Percentiles rank a stretch among this genome's conserved stretches.
These are phyloP conservation scores for Microcebus lehilahytsara DNA, from an alignment of 2,113 vertebrate species.

Conservation along the genomic window DNA sequence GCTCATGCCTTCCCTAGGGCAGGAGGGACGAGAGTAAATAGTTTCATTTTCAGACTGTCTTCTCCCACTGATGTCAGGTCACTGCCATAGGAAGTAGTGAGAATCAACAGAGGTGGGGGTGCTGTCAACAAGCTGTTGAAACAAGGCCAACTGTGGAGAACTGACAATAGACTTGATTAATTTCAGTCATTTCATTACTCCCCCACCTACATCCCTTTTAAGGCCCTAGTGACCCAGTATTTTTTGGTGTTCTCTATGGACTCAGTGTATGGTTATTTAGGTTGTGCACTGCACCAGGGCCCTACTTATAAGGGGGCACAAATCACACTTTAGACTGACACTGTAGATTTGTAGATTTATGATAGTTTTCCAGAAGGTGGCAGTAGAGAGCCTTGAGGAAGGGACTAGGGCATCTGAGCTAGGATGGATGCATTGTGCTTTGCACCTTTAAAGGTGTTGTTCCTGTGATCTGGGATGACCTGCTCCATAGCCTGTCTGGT, in stretches of 20 bases:
- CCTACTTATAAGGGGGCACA: background rate
- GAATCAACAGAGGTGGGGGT: background rate
- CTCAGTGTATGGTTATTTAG: background rate
- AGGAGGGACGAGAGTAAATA: background rate
- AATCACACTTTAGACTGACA: too few relatives aligned
- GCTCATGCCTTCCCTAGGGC: background rate
- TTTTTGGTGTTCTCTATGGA: background rate
- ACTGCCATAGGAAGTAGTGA: background rate
- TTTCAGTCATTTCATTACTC: background rate
- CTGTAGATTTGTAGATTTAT: background rate
- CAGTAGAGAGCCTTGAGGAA: background rate
- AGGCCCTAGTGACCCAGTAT: background rate
- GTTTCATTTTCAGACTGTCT: background rate
- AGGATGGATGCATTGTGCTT: background rate
- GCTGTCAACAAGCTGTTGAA: background rate
- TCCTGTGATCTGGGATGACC: background rate
- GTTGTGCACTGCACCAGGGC: background rate
- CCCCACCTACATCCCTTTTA: background rate
- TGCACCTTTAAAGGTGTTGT: background rate
- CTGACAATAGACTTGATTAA: background rate
- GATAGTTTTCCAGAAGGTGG: constrained; percentile 1
- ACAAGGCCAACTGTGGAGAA: background rate
- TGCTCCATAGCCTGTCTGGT: background rate
- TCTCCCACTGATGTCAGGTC: background rate
- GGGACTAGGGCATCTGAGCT: background rate